These are phyloP conservation scores for Fissipunctia ypsillon DNA, from an alignment of 2,888 invertebrate species.

Conservation along the genomic window DNA sequence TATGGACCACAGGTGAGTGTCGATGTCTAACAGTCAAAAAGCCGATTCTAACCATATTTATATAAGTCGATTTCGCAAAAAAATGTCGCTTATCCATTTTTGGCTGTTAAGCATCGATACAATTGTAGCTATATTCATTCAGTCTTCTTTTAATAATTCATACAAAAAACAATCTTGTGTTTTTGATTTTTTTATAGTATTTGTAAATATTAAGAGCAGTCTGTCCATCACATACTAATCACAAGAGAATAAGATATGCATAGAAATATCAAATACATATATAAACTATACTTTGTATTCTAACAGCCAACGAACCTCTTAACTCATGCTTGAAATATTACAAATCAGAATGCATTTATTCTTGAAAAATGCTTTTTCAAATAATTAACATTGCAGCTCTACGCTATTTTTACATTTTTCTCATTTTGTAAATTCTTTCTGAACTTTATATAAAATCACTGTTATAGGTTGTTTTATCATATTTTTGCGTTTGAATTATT, in stretches of 20 bases:
- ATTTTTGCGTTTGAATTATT: conserved; percentile 15
- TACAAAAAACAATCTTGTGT: not conserved
- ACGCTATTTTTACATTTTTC: conserved; percentile 5
- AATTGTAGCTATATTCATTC: no score
- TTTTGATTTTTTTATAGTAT: not conserved
- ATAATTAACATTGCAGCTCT: conserved; percentile 16
- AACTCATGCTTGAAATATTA: conserved; percentile 17
- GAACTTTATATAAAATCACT: not conserved
- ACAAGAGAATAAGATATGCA: not conserved
- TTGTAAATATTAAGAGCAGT: not conserved
- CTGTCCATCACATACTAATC: not conserved
- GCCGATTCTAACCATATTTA: no score
- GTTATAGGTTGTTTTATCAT: not conserved
- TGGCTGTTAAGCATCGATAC: no score
- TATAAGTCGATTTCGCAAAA: no score
- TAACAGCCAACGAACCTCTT: not conserved
- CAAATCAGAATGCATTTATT: conserved; percentile 16
- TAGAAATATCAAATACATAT: conserved; percentile 2
- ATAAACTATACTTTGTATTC: conserved; percentile 10
- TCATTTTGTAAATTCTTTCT: conserved; percentile 24
- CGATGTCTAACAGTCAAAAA: no score
- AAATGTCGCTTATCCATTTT: no score
- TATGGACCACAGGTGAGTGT: no score
- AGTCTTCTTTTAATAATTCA: not conserved
- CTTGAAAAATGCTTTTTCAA: conserved; percentile 6